Evolutionary conservation across 2,113 vertebrate genomes (phyloP).

Genomic region (Hydrolagus affinis): DNA sequence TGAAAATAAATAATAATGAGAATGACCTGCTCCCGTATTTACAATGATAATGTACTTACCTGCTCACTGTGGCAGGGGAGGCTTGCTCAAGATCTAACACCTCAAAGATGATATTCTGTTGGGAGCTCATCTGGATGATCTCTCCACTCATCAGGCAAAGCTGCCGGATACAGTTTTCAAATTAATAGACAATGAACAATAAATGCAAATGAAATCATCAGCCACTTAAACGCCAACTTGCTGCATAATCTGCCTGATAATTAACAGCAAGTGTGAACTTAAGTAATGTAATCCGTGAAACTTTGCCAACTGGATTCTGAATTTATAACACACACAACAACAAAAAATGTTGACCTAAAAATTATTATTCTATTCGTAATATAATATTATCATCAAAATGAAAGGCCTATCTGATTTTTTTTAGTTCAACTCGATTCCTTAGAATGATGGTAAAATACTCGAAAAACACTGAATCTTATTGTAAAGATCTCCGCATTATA

Average conservation of each 20-base stretch:
- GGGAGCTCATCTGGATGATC: conserved; percentile 61
- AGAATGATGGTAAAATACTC: background rate
- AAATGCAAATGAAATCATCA: background rate
- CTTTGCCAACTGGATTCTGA: background rate
- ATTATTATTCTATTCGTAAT: no score
- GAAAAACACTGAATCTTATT: background rate
- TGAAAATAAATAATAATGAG: no score
- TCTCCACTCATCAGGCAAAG: conserved; percentile 66
- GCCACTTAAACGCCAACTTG: background rate
- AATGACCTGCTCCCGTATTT: no score
- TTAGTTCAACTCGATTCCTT: background rate
- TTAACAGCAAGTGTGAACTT: background rate
- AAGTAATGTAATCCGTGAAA: background rate
- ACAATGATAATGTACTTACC: conserved; percentile 33
- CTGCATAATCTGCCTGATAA: background rate
- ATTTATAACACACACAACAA: background rate
- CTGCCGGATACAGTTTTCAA: conserved; percentile 50
- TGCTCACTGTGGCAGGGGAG: conserved; percentile 40
- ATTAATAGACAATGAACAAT: background rate
- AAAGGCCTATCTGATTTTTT: background rate
- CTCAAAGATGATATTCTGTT: conserved; percentile 49
- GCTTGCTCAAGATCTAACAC: conserved; percentile 43
- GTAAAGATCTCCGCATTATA: background rate
- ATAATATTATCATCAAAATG: no score
- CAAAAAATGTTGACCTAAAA: background rate